A percentile compares a stretch with the other conserved stretches of the same genome.
phyloP scores from a whole-genome alignment of 2,888 invertebrate genomes.

The Trimorus sp. region DNA sequence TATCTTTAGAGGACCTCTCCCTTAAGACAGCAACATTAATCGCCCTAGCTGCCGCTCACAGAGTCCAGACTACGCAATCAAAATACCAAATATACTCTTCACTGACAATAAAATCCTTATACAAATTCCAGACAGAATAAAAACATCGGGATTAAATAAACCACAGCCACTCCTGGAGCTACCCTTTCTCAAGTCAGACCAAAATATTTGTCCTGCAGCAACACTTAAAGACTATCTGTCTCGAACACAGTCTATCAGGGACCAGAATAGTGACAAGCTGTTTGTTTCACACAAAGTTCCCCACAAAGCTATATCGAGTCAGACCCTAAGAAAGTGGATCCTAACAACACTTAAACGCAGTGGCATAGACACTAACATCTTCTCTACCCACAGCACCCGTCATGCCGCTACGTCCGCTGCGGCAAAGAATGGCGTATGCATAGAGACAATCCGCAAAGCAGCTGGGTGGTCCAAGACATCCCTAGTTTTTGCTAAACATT shows the following conservation, averaged over 20 bases:
- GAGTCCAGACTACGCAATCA: conserved; percentile 18
- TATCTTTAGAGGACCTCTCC: conserved; percentile 18
- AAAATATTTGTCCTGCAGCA: no score
- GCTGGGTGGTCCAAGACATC: background rate
- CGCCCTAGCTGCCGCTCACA: conserved; percentile 27
- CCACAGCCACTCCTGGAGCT: no score
- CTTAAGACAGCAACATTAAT: conserved; percentile 16
- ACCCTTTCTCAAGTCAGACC: no score
- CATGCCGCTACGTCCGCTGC: background rate
- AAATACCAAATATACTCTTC: no score
- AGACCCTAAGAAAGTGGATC: background rate
- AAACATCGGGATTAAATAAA: no score
- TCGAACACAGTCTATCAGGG: no score
- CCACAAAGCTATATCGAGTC: background rate
- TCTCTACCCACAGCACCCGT: background rate
- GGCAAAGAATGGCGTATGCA: background rate
- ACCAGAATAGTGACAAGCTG: no score
- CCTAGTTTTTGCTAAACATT: background rate
- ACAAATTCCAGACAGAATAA: no score
- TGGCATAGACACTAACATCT: background rate
- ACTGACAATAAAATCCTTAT: no score
- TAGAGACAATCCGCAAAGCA: background rate
- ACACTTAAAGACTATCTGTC: no score
- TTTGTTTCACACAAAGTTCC: background rate
- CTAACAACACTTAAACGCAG: background rate